Percentiles rank a stretch among this genome's conserved stretches.
These are phyloP conservation scores for Tortricodes alternella DNA, from an alignment of 2,888 invertebrate species.

Conservation along the genomic window DNA sequence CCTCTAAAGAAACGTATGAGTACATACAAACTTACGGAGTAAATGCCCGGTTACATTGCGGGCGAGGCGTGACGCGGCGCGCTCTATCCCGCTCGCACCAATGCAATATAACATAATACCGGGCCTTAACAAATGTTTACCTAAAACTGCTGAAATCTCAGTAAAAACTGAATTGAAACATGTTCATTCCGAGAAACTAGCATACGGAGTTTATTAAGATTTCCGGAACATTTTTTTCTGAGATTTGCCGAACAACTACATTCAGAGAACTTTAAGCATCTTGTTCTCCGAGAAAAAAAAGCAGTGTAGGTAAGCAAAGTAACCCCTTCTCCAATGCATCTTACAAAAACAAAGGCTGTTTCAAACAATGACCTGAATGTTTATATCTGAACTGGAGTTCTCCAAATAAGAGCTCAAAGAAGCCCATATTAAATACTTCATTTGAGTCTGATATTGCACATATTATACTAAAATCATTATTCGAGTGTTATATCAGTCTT, in stretches of 20 bases:
- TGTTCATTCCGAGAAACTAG: not conserved
- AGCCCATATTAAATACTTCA: not conserved
- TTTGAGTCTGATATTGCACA: no score
- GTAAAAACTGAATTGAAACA: constrained; percentile 11
- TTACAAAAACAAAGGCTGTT: not conserved
- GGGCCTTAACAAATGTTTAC: no score
- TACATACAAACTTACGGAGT: no score
- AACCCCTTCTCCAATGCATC: not conserved
- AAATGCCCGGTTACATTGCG: no score
- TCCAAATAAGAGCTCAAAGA: not conserved
- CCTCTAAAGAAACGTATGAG: no score
- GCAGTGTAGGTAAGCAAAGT: not conserved
- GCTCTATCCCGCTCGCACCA: no score
- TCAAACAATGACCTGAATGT: not conserved
- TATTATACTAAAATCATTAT: no score
- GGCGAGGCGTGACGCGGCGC: no score
- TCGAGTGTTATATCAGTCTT: no score
- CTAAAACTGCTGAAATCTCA: not conserved
- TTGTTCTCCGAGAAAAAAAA: not conserved
- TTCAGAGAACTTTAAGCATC: not conserved
- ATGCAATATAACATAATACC: no score
- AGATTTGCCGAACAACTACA: not conserved
- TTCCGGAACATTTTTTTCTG: not conserved
- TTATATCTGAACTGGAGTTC: not conserved
- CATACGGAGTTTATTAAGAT: not conserved